Evolutionary conservation across 2,888 invertebrate genomes (phyloP).

Genomic region (Cheilosia grossa): DNA sequence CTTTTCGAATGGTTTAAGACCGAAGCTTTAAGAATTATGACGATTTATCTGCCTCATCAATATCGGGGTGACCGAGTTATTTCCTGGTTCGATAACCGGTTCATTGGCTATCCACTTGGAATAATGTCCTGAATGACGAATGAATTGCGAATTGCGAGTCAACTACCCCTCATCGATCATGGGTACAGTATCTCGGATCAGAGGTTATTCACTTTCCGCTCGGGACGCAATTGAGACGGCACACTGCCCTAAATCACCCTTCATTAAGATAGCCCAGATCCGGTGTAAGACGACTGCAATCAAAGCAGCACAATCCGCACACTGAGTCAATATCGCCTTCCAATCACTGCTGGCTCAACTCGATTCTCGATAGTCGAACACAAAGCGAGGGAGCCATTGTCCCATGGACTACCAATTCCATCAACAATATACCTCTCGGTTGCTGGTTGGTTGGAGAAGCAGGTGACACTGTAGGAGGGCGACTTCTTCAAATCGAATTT

Average conservation of each 20-base stretch:
- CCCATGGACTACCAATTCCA: not conserved
- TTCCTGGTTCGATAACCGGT: not conserved
- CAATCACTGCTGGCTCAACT: slow-evolving; percentile 41
- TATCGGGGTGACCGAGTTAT: no score
- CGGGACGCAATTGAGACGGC: slow-evolving; percentile 34
- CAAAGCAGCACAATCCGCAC: slow-evolving; percentile 52
- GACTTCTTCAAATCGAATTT: slow-evolving; percentile 74
- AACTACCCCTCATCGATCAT: slow-evolving; percentile 27
- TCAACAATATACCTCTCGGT: slow-evolving; percentile 12
- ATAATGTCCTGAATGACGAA: not conserved
- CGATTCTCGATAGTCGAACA: slow-evolving; percentile 7
- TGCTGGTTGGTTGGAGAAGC: slow-evolving; percentile 25
- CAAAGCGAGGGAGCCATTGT: slow-evolving; percentile 22
- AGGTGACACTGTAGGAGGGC: slow-evolving; percentile 50
- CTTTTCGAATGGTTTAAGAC: no score
- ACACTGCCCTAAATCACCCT: slow-evolving; percentile 47
- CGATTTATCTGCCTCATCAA: no score
- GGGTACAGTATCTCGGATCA: slow-evolving; percentile 2
- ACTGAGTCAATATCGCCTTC: slow-evolving; percentile 60
- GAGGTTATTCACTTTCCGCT: slow-evolving; percentile 24
- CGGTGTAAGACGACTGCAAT: slow-evolving; percentile 32
- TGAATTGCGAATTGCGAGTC: slow-evolving; percentile 25
- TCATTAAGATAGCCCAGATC: slow-evolving; percentile 66
- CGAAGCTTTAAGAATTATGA: no score
- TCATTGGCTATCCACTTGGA: not conserved